These are phyloP conservation scores for Ondatra zibethicus DNA, from an alignment of 2,113 vertebrate genomes.

Conservation along the genomic window DNA sequence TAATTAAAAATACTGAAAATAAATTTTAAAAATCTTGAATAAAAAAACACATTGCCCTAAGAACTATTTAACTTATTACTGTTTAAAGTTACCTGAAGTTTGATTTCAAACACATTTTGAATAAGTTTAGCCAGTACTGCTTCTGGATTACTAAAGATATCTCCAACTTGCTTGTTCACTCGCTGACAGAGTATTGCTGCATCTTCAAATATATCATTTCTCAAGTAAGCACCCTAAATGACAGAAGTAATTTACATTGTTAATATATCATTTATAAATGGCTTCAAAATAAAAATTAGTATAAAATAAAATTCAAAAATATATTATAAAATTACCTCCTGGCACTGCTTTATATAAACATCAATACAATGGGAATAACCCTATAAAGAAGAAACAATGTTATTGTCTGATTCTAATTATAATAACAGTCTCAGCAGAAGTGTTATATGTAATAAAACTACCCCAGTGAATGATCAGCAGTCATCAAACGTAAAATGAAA, in stretches of 20 bases:
- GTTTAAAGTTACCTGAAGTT: slow-evolving; percentile 93
- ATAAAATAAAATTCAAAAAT: slow-evolving; percentile 28
- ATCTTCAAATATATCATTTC: slow-evolving; percentile 97
- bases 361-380: slow-evolving; percentile 99
- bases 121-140: slow-evolving; percentile 99
- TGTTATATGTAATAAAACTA: slow-evolving; percentile 20
- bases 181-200: slow-evolving; percentile 95
- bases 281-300: slow-evolving; percentile 54
- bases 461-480: slow-evolving; percentile 13
- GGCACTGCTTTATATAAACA: slow-evolving; percentile 99
- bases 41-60: slow-evolving; percentile 19
- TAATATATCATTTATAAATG: slow-evolving; percentile 37
- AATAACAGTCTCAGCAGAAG: slow-evolving; percentile 14
- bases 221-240: slow-evolving; percentile 93
- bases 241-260: slow-evolving; percentile 68
- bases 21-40: neutral
- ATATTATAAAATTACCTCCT: slow-evolving; percentile 90
- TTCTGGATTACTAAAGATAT: slow-evolving; percentile 98
- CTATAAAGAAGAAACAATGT: slow-evolving; percentile 84
- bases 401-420: slow-evolving; percentile 27
- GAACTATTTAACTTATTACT: slow-evolving; percentile 39
- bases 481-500: slow-evolving; percentile 11
- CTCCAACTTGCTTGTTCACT: slow-evolving; percentile 98
- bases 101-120: slow-evolving; percentile 98
- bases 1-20: neutral